phyloP scores from a whole-genome alignment of 2,113 vertebrate genomes.

The Limnothrissa miodon region DNA sequence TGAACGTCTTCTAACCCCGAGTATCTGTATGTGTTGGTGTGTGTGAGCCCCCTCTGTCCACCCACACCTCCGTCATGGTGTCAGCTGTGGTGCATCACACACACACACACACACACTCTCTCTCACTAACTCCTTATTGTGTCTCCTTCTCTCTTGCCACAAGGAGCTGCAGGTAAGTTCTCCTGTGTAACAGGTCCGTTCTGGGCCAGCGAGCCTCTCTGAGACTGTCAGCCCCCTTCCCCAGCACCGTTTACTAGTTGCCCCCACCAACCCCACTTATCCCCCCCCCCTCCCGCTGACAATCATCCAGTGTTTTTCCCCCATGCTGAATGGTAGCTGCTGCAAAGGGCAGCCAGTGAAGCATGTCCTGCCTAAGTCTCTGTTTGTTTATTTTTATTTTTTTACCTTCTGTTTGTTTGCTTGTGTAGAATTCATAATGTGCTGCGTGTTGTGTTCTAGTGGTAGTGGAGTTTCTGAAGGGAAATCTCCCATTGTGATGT shows the following conservation, averaged over 20 bases:
- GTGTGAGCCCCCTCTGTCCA: background rate
- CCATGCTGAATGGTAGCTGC: background rate
- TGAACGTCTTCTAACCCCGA: background rate
- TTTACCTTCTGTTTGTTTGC: background rate
- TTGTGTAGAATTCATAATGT: constrained; percentile 17
- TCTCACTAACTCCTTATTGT: constrained; percentile 84
- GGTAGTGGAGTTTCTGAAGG: background rate
- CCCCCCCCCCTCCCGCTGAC: constrained; percentile 19
- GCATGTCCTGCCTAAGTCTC: background rate
- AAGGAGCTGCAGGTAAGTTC: constrained; percentile 99
- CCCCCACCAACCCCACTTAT: background rate
- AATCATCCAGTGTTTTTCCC: background rate
- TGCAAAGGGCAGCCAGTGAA: background rate
- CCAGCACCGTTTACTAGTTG: background rate
- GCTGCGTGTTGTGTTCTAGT: background rate
- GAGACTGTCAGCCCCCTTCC: constrained; percentile 51
- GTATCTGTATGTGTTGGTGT: constrained; percentile 11
- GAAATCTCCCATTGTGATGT: background rate
- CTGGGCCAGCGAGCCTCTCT: constrained; percentile 64
- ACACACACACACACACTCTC: constrained; percentile 55
- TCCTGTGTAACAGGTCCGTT: constrained; percentile 34
- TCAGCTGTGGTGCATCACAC: constrained; percentile 36
- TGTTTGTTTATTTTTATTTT: constrained; percentile 20
- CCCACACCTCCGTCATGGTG: background rate
- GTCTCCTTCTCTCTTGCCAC: constrained; percentile 89